Evolutionary conservation across 2,113 vertebrate species (phyloP), one percentile per base, ranked within the genome.

Genomic region (Albula goreensis): DNA sequence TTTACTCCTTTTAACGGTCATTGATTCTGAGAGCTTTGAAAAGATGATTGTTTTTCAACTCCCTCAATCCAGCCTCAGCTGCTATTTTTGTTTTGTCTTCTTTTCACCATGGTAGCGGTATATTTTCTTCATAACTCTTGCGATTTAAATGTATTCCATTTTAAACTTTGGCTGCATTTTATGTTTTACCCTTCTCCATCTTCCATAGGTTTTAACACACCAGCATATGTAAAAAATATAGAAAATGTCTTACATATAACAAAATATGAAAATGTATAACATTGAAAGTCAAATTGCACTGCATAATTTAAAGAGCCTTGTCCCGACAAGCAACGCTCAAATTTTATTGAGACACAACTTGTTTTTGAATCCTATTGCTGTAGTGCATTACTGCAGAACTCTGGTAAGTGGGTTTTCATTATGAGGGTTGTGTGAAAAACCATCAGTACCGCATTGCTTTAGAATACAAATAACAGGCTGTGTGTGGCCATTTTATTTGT

Each of bases 1-100:
- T 93, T 94, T 88, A 53, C 80, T 78, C 83, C 56, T 85, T 84
- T 90, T 95, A 94, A 94, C 19, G 0, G 95, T 94, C 93, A 95
- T 94, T 95, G 93, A 93, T 95, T 91, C 82, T n/a, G 19, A 50
- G 31, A 60, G 80, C 80, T 74, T 10, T 56, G 70, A 22, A 11
- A n/a, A 74, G n/a, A 74, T 10, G 70, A 31, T 74, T 74, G 70
- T 74, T 74, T 74, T 56, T 74, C 8, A 74, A 74, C 70, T 25
- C 70, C 70, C 5, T n/a, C 70, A 8, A 74, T 74, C n/a, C 70
- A 1, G 66, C n/a, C 7, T 74, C n/a, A 7, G n/a, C 8, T 74
- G 8, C 0, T 5, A 2, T 15, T 63, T 63, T 56, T 56, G 53
- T 66, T 22, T 22, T 15, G 3, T 66, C 22, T 66, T 9, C 12